Evolutionary conservation across 1,140 invertebrate species (phyloP), one percentile per base, ranked within the genome.

Genomic region (Ceratina japonica): DNA sequence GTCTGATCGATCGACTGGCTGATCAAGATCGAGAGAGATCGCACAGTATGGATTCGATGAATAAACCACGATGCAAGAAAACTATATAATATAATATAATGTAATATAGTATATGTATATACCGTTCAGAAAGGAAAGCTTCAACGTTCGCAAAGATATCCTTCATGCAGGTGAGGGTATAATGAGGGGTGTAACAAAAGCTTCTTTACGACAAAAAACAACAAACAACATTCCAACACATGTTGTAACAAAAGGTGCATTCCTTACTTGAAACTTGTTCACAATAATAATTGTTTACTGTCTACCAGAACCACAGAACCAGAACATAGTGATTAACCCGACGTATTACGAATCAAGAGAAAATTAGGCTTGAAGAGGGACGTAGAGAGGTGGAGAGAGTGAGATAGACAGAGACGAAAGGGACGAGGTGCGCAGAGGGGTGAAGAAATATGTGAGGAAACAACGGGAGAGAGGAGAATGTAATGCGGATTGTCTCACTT

Each of bases 161-260:
- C 83, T 90, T 88, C 89, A 91, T 92, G 90, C 90, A 91, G 91
- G 82, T 89, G 89, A 91, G 89, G 87, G 87, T 89, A 83, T 83
- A 84, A 87, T 88, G 84, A 86, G 87, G 83, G 87, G 90, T 91
- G 90, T 91, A 92, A 91, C 90, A 92, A 92, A 91, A 89, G 90
- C 90, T 90, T 89, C 83, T 83, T 90, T 89, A 89, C 80, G 81
- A 85, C 78, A 87, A 80, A 87, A 74, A 84, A 83, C 75, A 79
- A 89, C 87, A 87, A 85, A 86, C 73, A 86, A 83, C 87, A 86
- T 89, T 89, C 83, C 79, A 85, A 82, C 82, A 87, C 56, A 81
- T 88, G 76, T 85, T 80, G 82, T 87, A 87, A 87, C 75, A 72
- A 83, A 81, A 87, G 62, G 82, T 86, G 86, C 84, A 86, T 86